Conservation (phyloP, 2,113 vertebrate species). For the Chamaetylas fuelleborni region DNA sequence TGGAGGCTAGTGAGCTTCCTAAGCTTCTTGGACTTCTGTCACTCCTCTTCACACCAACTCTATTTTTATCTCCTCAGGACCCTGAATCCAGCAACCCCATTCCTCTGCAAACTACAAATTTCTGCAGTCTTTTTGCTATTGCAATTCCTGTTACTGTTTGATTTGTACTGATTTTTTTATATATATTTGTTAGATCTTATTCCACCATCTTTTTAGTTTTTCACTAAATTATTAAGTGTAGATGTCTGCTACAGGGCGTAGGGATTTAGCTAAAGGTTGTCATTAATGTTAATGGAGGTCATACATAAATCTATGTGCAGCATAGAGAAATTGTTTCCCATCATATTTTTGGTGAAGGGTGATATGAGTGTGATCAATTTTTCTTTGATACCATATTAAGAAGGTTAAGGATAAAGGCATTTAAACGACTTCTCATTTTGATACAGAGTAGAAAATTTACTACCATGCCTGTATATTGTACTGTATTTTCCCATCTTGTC, state of each 20-base stretch:
- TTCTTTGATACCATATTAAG: neutral
- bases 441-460: neutral
- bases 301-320: neutral
- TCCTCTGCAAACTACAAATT: neutral
- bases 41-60: neutral
- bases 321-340: neutral
- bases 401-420: neutral
- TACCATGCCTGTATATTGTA: neutral
- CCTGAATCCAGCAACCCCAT: neutral
- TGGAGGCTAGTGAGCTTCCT: neutral
- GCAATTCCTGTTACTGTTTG: neutral
- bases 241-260: neutral
- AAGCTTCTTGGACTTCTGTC: conserved; percentile 31
- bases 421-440: neutral
- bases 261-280: neutral
- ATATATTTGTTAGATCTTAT: neutral
- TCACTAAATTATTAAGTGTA: neutral
- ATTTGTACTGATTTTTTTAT: neutral
- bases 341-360: neutral
- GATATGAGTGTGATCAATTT: neutral
- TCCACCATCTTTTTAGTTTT: neutral
- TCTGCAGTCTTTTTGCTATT: neutral
- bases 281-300: neutral
- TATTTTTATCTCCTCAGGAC: neutral
- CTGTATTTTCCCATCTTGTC: neutral